A percentile compares a stretch with the other conserved stretches of the same genome.
These are phyloP conservation scores for Meriones psammophilus DNA, from an alignment of 2,797 vertebrate genomes.

Conservation along the genomic window DNA sequence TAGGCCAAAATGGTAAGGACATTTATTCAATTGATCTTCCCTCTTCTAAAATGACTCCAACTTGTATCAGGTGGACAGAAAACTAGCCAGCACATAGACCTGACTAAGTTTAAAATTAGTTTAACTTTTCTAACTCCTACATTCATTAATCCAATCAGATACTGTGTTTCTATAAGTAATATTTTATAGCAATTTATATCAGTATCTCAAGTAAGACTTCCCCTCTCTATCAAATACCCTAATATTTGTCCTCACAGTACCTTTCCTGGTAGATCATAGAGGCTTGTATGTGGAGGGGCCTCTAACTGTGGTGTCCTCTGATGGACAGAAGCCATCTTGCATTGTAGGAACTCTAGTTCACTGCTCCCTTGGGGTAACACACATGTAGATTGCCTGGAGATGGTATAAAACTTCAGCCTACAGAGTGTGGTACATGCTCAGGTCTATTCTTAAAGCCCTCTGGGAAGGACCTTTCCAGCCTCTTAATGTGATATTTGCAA, in stretches of 20 bases:
- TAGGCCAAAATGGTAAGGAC: no score
- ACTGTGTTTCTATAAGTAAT: constrained; percentile 7
- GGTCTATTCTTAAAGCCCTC: not conserved
- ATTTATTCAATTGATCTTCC: not conserved
- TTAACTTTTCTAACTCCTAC: not conserved
- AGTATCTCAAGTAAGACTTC: not conserved
- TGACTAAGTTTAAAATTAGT: constrained; percentile 14
- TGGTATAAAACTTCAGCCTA: not conserved
- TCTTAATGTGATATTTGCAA: not conserved
- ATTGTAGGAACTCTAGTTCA: not conserved
- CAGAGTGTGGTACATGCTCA: not conserved
- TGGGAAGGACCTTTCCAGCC: not conserved
- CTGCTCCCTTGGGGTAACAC: not conserved
- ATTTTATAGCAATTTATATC: not conserved
- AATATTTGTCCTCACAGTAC: not conserved
- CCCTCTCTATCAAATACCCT: not conserved
- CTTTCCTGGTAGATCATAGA: not conserved
- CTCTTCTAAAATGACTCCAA: not conserved
- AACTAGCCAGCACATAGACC: not conserved
- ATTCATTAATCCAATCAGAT: constrained; percentile 6
- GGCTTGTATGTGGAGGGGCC: not conserved
- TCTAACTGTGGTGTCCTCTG: not conserved
- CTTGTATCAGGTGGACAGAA: not conserved
- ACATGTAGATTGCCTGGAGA: not conserved
- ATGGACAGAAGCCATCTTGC: not conserved